Evolutionary conservation across 2,888 invertebrate species (phyloP).

Genomic region (Oxyscelio sp.): DNA sequence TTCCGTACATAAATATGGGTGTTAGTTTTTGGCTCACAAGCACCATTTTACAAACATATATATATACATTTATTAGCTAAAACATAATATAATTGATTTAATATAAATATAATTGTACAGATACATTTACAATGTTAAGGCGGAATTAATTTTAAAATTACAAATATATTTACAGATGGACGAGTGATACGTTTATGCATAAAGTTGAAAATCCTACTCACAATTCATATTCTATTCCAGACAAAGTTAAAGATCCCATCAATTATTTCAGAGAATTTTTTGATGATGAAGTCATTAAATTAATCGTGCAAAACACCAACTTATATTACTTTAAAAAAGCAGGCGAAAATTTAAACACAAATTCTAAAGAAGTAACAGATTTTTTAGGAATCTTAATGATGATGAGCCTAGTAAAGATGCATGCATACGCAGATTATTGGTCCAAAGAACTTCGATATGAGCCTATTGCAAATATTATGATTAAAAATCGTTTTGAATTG

Average conservation of each 20-base stretch:
- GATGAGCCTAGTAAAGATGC: slow-evolving; percentile 13
- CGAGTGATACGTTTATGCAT: slow-evolving; percentile 2
- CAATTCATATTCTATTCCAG: not conserved
- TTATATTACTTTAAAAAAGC: slow-evolving; percentile 1
- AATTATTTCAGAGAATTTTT: slow-evolving; percentile 1
- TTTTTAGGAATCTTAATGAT: slow-evolving; percentile 4
- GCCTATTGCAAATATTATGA: slow-evolving; percentile 7
- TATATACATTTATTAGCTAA: not conserved
- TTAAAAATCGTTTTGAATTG: not conserved
- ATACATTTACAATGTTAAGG: not conserved
- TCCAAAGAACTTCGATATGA: not conserved
- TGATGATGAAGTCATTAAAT: not conserved
- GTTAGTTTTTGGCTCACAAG: too few species aligned
- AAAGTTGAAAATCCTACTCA: slow-evolving; percentile 4
- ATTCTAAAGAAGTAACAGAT: not conserved
- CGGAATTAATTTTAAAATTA: not conserved
- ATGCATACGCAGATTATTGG: slow-evolving; percentile 9
- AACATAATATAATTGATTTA: not conserved
- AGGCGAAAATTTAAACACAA: not conserved
- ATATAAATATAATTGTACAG: not conserved
- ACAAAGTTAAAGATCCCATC: not conserved
- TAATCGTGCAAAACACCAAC: slow-evolving; percentile 7
- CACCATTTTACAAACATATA: too few species aligned
- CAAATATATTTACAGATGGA: slow-evolving; percentile 8
- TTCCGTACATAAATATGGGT: too few species aligned